Evolutionary conservation across 2,888 invertebrate genomes (phyloP).

Genomic region (Polyommatus iphigenia): DNA sequence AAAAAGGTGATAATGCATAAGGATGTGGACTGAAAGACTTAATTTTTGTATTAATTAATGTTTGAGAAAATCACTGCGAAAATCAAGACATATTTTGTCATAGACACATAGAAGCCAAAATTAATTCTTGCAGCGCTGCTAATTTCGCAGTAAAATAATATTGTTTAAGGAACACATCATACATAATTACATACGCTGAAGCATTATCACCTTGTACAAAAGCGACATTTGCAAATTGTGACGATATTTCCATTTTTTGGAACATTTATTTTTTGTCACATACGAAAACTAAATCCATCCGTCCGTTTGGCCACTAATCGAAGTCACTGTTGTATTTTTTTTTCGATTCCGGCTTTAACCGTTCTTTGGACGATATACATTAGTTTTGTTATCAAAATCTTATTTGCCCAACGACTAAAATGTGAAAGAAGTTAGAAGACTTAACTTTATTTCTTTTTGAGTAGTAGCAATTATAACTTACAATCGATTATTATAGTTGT

Average conservation of each 20-base stretch:
- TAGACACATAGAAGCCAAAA: too few relatives aligned
- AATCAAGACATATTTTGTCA: too few relatives aligned
- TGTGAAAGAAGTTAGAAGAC: neutral
- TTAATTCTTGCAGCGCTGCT: too few relatives aligned
- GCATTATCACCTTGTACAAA: too few relatives aligned
- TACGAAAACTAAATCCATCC: constrained; percentile 6
- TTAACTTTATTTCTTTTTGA: neutral
- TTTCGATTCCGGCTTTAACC: neutral
- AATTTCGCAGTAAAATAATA: too few relatives aligned
- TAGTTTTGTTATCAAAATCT: neutral
- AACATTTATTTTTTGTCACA: constrained; percentile 43
- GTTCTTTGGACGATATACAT: neutral
- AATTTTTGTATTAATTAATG: too few relatives aligned
- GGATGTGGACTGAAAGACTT: too few relatives aligned
- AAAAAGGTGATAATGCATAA: neutral
- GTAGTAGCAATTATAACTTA: neutral
- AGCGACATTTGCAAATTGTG: too few relatives aligned
- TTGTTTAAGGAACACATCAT: too few relatives aligned
- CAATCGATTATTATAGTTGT: too few relatives aligned
- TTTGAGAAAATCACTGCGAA: too few relatives aligned
- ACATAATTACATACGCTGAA: too few relatives aligned
- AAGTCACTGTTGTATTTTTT: constrained; percentile 31
- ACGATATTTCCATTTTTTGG: constrained; percentile 39
- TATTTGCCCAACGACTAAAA: neutral
- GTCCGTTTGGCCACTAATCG: constrained; percentile 37